Conservation (phyloP, 2,888 invertebrate species). For the Steromphala cineraria region DNA sequence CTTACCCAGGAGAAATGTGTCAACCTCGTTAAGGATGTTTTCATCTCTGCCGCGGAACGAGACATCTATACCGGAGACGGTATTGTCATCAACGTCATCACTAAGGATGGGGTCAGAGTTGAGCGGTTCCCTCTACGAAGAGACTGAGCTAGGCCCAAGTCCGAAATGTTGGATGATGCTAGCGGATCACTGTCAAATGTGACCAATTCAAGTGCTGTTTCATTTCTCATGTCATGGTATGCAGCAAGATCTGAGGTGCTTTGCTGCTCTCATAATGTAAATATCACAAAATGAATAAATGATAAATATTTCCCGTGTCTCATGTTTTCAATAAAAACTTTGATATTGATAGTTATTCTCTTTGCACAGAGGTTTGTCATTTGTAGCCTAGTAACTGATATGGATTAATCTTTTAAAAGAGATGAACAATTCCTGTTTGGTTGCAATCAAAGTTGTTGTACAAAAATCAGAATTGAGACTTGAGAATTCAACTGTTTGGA, state of each 20-base stretch:
- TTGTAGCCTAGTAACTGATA: too few relatives aligned
- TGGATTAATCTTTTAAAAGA: too few relatives aligned
- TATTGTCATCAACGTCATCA: slow-evolving; percentile 89
- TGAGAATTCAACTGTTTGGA: too few relatives aligned
- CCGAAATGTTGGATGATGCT: not conserved
- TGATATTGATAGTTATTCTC: too few relatives aligned
- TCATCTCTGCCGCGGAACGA: slow-evolving; percentile 97
- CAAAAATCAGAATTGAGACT: too few relatives aligned
- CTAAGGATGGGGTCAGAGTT: slow-evolving; percentile 87
- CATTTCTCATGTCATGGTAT: not conserved
- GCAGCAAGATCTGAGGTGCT: not conserved
- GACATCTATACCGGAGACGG: slow-evolving; percentile 98
- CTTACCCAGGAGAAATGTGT: slow-evolving; percentile 88
- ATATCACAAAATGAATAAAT: slow-evolving; percentile 1
- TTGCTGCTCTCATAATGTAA: not conserved
- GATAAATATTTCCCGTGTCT: not conserved
- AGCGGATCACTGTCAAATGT: not conserved
- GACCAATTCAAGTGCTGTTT: not conserved
- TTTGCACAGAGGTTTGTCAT: too few relatives aligned
- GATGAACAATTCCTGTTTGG: too few relatives aligned
- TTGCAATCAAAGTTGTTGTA: too few relatives aligned
- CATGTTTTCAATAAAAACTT: too few relatives aligned
- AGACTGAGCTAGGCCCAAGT: slow-evolving; percentile 80
- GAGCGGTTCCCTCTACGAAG: slow-evolving; percentile 85
- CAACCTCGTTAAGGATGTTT: slow-evolving; percentile 92